phyloP scores from a whole-genome alignment of 2,113 vertebrate genomes.

The Tinamus guttatus region DNA sequence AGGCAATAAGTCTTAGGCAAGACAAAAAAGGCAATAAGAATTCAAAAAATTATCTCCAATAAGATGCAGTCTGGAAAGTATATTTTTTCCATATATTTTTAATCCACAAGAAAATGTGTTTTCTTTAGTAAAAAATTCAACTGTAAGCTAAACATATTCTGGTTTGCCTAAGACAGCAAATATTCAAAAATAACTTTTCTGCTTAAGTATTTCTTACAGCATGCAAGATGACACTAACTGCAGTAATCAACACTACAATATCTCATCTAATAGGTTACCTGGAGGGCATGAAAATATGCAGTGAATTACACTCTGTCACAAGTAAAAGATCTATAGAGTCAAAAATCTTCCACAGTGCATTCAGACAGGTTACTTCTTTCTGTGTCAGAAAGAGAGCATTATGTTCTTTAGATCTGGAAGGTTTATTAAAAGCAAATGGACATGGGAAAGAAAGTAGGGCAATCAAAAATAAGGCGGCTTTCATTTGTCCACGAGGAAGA shows the following conservation, averaged over 20 bases:
- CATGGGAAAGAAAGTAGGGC: slow-evolving; percentile 1
- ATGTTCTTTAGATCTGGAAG: background rate
- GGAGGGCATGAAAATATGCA: background rate
- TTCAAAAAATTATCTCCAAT: background rate
- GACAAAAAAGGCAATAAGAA: background rate
- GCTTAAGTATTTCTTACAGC: background rate
- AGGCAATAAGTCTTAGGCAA: background rate
- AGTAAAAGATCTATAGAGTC: background rate
- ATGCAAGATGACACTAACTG: background rate
- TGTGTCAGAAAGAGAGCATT: background rate
- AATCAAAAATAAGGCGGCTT: slow-evolving; percentile 27
- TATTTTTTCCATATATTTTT: background rate
- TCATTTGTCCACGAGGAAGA: background rate
- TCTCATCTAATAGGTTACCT: background rate
- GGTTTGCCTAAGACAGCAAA: background rate
- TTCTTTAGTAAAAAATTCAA: background rate
- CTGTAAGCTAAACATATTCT: background rate
- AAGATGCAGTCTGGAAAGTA: background rate
- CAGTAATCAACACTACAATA: background rate
- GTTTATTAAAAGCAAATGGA: background rate
- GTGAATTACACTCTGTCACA: background rate
- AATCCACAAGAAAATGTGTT: background rate
- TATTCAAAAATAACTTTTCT: background rate
- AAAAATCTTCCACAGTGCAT: background rate
- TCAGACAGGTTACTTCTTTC: background rate